phyloP scores from a whole-genome alignment of 2,888 invertebrate species.

The Pristionchus entomophagus region DNA sequence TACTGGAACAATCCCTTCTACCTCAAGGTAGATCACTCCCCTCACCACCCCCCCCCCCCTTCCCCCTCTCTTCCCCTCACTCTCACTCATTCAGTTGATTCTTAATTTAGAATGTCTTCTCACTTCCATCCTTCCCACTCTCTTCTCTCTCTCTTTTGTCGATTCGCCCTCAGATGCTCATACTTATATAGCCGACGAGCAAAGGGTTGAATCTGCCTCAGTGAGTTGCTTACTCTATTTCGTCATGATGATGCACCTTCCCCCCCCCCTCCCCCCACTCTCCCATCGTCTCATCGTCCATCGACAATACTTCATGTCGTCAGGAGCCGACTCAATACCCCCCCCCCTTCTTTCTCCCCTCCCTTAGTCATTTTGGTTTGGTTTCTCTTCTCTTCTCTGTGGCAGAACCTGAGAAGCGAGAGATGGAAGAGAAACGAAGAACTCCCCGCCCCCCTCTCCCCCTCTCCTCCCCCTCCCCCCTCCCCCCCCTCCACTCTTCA shows the following conservation, averaged over 20 bases:
- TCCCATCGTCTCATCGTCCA: neutral
- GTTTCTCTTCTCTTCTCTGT: constrained; percentile 12
- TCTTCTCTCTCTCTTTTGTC: constrained; percentile 48
- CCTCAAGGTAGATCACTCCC: constrained; percentile 76
- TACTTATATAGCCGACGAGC: constrained; percentile 78
- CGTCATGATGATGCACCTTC: neutral
- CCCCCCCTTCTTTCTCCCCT: neutral
- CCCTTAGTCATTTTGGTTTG: neutral
- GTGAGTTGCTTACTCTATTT: constrained; percentile 69
- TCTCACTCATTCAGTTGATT: too few relatives aligned
- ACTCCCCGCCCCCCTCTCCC: neutral
- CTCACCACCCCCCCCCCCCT: neutral
- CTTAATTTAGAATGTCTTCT: constrained; percentile 47
- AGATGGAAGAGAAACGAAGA: constrained; percentile 20
- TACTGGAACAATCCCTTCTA: constrained; percentile 83
- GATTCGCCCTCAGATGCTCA: neutral
- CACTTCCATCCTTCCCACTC: constrained; percentile 31
- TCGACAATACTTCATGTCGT: neutral
- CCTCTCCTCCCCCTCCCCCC: neutral
- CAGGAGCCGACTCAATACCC: neutral
- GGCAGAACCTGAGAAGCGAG: constrained; percentile 9
- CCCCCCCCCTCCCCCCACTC: neutral
- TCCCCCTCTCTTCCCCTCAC: neutral
- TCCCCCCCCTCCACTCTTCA: neutral
- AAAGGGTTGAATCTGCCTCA: constrained; percentile 75